phyloP scores from a whole-genome alignment of 2,888 invertebrate genomes.

The Ariolimax columbianus region DNA sequence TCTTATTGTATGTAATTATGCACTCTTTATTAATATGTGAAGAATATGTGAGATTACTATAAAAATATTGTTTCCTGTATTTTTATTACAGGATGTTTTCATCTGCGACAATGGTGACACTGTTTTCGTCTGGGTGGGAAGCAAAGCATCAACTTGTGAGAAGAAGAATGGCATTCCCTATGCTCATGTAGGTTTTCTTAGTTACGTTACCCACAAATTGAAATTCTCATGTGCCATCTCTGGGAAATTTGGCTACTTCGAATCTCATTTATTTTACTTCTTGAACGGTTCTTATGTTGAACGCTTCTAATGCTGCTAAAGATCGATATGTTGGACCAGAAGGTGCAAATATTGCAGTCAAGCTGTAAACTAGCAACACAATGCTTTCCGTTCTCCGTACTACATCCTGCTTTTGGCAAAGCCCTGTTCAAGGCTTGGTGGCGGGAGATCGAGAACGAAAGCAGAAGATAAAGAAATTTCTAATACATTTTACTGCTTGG shows the following conservation, averaged over 20 bases:
- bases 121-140: constrained; percentile 72
- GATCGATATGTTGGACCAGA: too few relatives aligned
- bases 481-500: too few relatives aligned
- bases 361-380: too few relatives aligned
- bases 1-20: background rate
- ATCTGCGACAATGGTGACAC: constrained; percentile 64
- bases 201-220: background rate
- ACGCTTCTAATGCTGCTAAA: too few relatives aligned
- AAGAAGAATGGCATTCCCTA: constrained; percentile 68
- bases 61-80: background rate
- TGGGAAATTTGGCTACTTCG: background rate
- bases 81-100: constrained; percentile 70
- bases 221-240: background rate
- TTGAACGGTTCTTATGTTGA: too few relatives aligned
- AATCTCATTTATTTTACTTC: too few relatives aligned
- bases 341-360: too few relatives aligned
- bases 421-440: too few relatives aligned
- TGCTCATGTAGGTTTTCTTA: constrained; percentile 70
- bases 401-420: too few relatives aligned
- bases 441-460: too few relatives aligned
- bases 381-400: too few relatives aligned
- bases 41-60: background rate
- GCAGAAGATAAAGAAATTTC: too few relatives aligned
- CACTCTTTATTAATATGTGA: background rate
- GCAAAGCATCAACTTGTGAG: constrained; percentile 66